Conservation (phyloP, 2,113 vertebrate species). For the Pedetes capensis region DNA sequence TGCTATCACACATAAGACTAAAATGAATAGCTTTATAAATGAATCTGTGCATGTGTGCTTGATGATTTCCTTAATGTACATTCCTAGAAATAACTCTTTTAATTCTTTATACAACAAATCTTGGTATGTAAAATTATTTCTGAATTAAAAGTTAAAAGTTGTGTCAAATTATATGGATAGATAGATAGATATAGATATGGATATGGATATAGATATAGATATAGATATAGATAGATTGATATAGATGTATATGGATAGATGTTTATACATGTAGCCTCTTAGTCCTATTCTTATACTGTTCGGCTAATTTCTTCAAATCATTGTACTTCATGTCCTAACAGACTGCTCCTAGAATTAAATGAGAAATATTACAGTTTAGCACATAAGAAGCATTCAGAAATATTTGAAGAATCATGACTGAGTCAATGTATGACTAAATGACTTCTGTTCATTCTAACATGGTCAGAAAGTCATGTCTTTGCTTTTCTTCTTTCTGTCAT, state of each 20-base stretch:
- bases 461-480: background rate
- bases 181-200: background rate
- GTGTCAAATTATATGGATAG: background rate
- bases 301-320: background rate
- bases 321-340: background rate
- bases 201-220: background rate
- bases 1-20: too few relatives aligned
- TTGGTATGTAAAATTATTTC: background rate
- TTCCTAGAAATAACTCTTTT: background rate
- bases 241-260: background rate
- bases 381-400: conserved; percentile 2
- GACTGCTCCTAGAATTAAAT: background rate
- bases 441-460: background rate
- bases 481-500: background rate
- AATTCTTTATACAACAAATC: background rate
- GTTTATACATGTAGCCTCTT: background rate
- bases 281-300: background rate
- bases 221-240: background rate
- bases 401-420: background rate
- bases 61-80: background rate
- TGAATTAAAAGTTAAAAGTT: background rate
- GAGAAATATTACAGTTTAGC: background rate
- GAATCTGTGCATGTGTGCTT: background rate
- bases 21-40: too few relatives aligned
- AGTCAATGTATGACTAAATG: background rate